phyloP scores from a whole-genome alignment of 2,113 vertebrate genomes.

The Choloepus hoffmanni region DNA sequence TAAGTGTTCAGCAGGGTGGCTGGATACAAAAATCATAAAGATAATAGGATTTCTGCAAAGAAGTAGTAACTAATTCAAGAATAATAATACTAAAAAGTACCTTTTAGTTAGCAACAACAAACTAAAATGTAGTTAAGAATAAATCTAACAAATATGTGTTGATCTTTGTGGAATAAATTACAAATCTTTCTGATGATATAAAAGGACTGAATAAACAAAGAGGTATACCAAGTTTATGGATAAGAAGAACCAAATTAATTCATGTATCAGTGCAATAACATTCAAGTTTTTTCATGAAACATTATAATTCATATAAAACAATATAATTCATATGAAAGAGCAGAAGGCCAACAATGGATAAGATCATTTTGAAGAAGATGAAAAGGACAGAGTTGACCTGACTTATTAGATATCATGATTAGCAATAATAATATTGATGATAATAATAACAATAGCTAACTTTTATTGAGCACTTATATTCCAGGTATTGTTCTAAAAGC shows the following conservation, averaged over 20 bases:
- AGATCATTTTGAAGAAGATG: background rate
- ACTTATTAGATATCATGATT: background rate
- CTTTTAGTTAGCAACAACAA: background rate
- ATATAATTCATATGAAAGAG: background rate
- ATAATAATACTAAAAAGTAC: background rate
- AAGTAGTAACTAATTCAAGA: background rate
- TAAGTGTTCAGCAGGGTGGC: background rate
- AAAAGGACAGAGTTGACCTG: background rate
- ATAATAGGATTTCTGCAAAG: background rate
- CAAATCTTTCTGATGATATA: background rate
- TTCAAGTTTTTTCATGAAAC: background rate
- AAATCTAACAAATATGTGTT: background rate
- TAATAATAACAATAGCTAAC: background rate
- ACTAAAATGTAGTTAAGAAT: constrained; percentile 27
- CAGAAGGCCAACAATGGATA: background rate
- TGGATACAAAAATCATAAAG: background rate
- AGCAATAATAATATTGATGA: background rate
- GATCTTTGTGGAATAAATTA: constrained; percentile 11
- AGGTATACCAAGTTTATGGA: background rate
- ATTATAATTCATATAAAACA: background rate
- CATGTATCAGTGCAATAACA: background rate
- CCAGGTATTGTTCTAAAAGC: background rate
- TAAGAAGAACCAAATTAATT: background rate
- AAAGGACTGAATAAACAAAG: constrained; percentile 6
- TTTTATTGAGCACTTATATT: background rate